Conservation (phyloP, 2,888 invertebrate species). For the Campoplex nolae region DNA sequence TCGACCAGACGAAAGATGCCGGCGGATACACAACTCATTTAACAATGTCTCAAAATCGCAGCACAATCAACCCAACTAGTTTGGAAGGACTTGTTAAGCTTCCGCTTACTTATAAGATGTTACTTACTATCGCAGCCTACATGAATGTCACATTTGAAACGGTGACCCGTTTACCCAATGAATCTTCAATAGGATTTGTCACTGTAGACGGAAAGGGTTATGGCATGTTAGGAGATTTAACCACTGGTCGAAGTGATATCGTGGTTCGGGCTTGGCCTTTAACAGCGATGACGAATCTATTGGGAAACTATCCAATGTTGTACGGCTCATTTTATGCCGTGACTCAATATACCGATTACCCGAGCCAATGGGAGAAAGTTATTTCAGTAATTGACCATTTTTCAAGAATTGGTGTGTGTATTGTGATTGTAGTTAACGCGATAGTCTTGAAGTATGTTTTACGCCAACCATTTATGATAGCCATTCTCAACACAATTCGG, state of each 20-base stretch:
- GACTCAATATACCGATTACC: background rate
- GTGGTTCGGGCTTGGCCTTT: background rate
- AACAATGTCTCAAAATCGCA: background rate
- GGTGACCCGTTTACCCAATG: background rate
- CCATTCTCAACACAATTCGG: conserved; percentile 4
- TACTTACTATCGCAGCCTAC: background rate
- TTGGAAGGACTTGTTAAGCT: background rate
- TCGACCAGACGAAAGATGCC: conserved; percentile 20
- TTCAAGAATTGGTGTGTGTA: background rate
- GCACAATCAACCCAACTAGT: background rate
- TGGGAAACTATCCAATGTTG: background rate
- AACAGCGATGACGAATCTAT: background rate
- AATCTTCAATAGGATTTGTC: background rate
- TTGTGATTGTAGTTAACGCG: conserved; percentile 6
- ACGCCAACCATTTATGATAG: background rate
- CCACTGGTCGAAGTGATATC: background rate
- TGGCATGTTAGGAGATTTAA: background rate
- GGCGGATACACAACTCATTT: conserved; percentile 22
- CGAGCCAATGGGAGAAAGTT: conserved; percentile 17
- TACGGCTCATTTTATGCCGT: background rate
- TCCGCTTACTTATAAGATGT: too few relatives aligned
- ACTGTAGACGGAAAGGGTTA: background rate
- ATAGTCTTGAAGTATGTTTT: conserved; percentile 12
- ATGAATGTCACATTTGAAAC: background rate
- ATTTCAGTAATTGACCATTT: background rate